Conservation (phyloP, 2,888 invertebrate genomes). For the Alviniconcha strummeri region DNA sequence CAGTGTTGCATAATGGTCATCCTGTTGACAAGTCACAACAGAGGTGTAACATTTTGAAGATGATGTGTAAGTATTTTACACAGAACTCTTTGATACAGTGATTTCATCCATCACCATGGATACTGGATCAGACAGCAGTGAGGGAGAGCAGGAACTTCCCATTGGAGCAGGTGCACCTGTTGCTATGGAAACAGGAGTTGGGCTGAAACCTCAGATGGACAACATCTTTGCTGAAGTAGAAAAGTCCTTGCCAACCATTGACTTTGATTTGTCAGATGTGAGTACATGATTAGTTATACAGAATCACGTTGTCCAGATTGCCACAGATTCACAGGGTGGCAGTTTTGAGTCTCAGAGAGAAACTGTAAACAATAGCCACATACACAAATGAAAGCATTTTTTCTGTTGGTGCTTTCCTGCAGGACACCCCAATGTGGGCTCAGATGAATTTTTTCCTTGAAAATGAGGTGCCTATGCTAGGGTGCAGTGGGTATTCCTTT, state of each 20-base stretch:
- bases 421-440: too few relatives aligned
- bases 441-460: too few relatives aligned
- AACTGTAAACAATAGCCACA: too few relatives aligned
- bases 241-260: slow-evolving; percentile 67
- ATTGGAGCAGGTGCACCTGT: not conserved
- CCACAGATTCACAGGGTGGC: too few relatives aligned
- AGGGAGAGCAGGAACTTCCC: slow-evolving; percentile 41
- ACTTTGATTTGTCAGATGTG: slow-evolving; percentile 70
- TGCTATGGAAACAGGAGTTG: slow-evolving; percentile 1
- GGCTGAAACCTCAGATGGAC: slow-evolving; percentile 67
- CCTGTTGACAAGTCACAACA: not conserved
- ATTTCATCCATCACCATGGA: slow-evolving; percentile 32
- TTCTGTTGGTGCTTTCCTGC: too few relatives aligned
- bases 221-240: slow-evolving; percentile 68
- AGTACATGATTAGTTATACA: slow-evolving; percentile 36
- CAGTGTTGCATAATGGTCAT: not conserved
- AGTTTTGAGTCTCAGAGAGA: too few relatives aligned
- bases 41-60: not conserved
- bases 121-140: slow-evolving; percentile 42
- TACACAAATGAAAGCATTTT: too few relatives aligned
- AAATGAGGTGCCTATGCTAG: too few relatives aligned
- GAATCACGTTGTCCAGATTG: too few relatives aligned
- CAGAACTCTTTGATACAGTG: slow-evolving; percentile 1
- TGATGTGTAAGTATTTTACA: not conserved
- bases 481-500: too few relatives aligned